Evolutionary conservation across 2,113 vertebrate species (phyloP).

Genomic region (Notarius quadriscutis): DNA sequence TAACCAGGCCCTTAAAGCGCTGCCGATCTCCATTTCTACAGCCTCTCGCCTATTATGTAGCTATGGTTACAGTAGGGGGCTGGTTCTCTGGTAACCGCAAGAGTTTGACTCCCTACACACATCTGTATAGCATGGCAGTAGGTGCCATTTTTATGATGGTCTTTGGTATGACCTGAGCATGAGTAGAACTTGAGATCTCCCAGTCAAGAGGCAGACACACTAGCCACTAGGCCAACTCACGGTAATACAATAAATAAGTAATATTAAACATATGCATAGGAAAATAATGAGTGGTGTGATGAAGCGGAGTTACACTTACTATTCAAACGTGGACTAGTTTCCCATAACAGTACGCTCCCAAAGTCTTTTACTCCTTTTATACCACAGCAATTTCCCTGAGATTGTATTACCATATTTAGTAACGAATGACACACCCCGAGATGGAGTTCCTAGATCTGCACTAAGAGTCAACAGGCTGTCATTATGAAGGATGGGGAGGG

Average conservation of each 20-base stretch:
- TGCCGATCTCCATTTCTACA: no score
- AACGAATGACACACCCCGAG: slow-evolving; percentile 45
- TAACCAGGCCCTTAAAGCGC: no score
- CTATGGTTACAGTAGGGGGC: no score
- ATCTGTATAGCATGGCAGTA: no score
- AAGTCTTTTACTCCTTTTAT: not conserved
- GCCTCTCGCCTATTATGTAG: no score
- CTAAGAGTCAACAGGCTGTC: slow-evolving; percentile 87
- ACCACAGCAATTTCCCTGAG: not conserved
- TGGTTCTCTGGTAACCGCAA: no score
- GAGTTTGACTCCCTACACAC: no score
- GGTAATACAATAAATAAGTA: not conserved
- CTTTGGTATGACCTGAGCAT: no score
- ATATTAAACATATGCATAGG: not conserved
- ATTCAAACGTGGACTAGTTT: not conserved
- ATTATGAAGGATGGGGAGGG: slow-evolving; percentile 87
- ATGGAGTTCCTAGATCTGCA: slow-evolving; percentile 87
- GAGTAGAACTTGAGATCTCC: no score
- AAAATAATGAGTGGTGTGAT: not conserved
- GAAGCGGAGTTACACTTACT: not conserved
- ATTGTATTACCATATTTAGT: not conserved
- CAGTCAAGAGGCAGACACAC: no score
- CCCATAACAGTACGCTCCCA: not conserved
- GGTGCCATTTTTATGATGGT: no score
- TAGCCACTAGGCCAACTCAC: no score